Evolutionary conservation across 2,113 vertebrate species (phyloP).

Genomic region (Phycodurus eques): DNA sequence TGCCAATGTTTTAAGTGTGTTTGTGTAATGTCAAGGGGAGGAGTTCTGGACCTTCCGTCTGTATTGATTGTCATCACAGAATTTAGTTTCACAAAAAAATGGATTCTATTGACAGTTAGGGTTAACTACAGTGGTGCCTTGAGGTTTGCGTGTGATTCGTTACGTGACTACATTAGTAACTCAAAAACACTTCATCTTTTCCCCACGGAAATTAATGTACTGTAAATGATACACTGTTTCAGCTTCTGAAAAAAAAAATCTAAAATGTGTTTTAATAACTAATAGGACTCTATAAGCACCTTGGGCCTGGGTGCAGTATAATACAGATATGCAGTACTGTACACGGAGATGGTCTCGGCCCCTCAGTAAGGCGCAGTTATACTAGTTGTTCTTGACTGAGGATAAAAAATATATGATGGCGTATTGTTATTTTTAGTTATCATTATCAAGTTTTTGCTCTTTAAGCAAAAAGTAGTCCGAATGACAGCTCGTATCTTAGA

Average conservation of each 20-base stretch:
- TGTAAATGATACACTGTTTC: neutral
- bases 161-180: neutral
- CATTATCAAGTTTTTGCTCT: neutral
- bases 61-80: conserved; percentile 9
- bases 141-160: neutral
- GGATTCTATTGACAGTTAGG: conserved; percentile 33
- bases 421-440: neutral
- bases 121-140: neutral
- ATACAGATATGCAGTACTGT: too few relatives aligned
- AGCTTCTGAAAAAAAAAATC: neutral
- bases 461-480: neutral
- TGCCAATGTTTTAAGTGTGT: conserved; percentile 24
- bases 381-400: neutral
- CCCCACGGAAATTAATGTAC: neutral
- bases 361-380: neutral
- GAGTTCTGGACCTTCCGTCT: conserved; percentile 30
- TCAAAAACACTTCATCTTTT: neutral
- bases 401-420: neutral
- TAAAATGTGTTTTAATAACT: neutral
- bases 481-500: neutral
- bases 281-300: too few relatives aligned
- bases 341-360: too few relatives aligned
- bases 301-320: neutral
- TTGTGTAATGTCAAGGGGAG: conserved; percentile 34
- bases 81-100: conserved; percentile 20